Evolutionary conservation across 2,888 invertebrate species (phyloP), one percentile per base, ranked within the genome.

Genomic region (Prionchulus punctatus): DNA sequence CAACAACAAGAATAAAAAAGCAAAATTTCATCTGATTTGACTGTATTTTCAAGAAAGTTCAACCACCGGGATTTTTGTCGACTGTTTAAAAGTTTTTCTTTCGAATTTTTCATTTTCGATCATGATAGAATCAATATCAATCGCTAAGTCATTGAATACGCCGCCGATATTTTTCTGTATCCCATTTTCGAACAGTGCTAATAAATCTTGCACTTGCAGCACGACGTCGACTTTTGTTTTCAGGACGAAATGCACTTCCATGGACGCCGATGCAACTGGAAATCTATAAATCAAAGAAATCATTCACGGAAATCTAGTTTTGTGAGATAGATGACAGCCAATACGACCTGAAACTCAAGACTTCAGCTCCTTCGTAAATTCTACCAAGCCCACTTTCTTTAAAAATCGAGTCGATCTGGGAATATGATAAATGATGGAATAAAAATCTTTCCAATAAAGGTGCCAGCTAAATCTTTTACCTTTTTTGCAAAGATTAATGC

Each of bases 221-320:
- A 7, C 18, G n/a, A 42, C 53, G 25, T 53, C 23, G n/a, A 53
- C 53, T 53, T 53, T 53, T 2, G 36, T 53, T 21, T 53, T 53
- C 23, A 53, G 15, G 23, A 31, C 15, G 42, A 53, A 53, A 4
- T 53, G 21, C 28, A 53, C 53, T 21, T 53, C 53, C 53, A 53
- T 53, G 15, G 23, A 18, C 4, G 53, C 31, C 15, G 21, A 12
- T 18, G 7, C 31, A 3, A 36, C 42, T 7, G 36, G 4, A 25
- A 36, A 53, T 23, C 53, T 53, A 36, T 18, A 47, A 47, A n/a
- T n/a, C n/a, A n/a, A n/a, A n/a, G n/a, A n/a, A n/a, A n/a, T n/a
- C n/a, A n/a, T n/a, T n/a, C n/a, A n/a, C n/a, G n/a, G n/a, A n/a
- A n/a, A n/a, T n/a, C n/a, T n/a, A n/a, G n/a, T n/a, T n/a, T n/a